Evolutionary conservation across 2,797 vertebrate genomes (phyloP), one percentile per base, ranked within the genome.

Genomic region (Orientallactaga sibirica): DNA sequence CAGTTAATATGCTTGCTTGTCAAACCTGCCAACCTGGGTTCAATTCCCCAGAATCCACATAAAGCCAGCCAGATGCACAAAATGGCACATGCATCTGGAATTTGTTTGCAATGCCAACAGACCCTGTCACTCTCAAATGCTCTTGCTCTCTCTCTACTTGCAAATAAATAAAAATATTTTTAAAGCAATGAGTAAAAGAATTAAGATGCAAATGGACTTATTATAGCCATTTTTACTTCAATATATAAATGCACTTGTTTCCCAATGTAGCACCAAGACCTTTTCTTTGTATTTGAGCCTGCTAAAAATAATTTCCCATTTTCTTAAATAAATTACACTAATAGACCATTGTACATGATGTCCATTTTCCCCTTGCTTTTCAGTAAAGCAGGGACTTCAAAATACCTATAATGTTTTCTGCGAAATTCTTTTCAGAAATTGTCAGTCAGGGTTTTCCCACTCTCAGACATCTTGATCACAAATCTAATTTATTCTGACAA

Each of bases 341-440:
- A 67, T 33, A 67, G 80, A 48, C 74, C 86, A 70, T 75, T 82
- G 58, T n/a, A 68, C 74, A 77, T 22, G 55, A 75, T 27, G 71
- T 68, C 41, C 66, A 37, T 77, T 92, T 64, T 90, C 77, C 66
- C 16, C 77, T 75, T 92, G 22, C 33, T 89, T 90, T 80, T 76
- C 86, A 92, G 22, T n/a, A 88, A 37, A 91, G 75, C 10, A 29
- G 10, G 16, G 22, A 77, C 73, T 79, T 87, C n/a, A 85, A 96
- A 95, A 83, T 14, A 90, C n/a, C 43, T 68, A 67, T 24, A 77
- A 77, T 89, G 19, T 82, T 94, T 93, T 80, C 90, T 86, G 78
- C 11, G 71, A 85, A 93, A 70, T 84, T 64, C 61, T 93, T 81
- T 81, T 18, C 2, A 64, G 24, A 78, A 64, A 48, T 62, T 74